Evolutionary conservation across 2,888 invertebrate genomes (phyloP).

Genomic region (Pimpla rufipes): DNA sequence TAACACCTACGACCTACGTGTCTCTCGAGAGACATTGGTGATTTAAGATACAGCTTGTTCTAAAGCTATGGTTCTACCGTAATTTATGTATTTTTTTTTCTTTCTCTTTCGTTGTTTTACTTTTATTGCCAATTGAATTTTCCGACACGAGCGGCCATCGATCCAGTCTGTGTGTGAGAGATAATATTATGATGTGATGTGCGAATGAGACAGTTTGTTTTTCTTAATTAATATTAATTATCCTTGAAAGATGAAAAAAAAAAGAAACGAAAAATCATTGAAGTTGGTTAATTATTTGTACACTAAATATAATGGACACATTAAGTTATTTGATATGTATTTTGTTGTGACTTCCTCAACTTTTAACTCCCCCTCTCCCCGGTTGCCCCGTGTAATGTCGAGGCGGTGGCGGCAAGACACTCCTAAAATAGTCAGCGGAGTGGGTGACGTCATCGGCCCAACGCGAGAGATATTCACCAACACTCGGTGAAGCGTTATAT

Average conservation of each 20-base stretch:
- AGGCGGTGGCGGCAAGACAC: conserved; percentile 76
- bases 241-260: conserved; percentile 26
- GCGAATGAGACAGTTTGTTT: conserved; percentile 35
- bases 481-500: conserved; percentile 44
- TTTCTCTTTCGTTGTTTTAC: background rate
- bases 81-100: conserved; percentile 11
- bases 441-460: conserved; percentile 81
- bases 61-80: conserved; percentile 42
- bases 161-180: conserved; percentile 14
- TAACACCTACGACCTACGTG: conserved; percentile 18
- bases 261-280: conserved; percentile 32
- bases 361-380: conserved; percentile 22
- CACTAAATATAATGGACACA: conserved; percentile 80
- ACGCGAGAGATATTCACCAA: conserved; percentile 75
- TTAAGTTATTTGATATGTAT: conserved; percentile 80
- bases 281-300: conserved; percentile 83
- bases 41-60: conserved; percentile 44
- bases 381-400: conserved; percentile 68
- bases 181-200: conserved; percentile 14
- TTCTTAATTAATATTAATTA: conserved; percentile 46
- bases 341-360: conserved; percentile 69
- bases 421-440: conserved; percentile 84
- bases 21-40: conserved; percentile 22
- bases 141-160: conserved; percentile 18
- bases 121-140: conserved; percentile 23